Conservation (phyloP, 2,797 vertebrate species). For the Chelon auratus region DNA sequence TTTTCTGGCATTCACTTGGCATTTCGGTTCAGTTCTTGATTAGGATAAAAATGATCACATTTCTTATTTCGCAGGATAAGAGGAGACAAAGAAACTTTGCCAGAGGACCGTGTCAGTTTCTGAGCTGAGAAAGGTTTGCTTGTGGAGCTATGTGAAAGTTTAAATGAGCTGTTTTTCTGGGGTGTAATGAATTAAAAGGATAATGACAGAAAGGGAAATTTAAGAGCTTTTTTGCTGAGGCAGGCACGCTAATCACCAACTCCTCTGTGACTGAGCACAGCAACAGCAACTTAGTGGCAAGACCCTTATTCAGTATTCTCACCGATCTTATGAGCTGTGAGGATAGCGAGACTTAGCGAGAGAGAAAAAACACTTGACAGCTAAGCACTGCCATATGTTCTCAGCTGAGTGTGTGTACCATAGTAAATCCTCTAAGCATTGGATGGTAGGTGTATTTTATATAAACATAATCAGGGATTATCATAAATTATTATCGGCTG, state of each 20-base stretch:
- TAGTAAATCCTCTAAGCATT: conserved; percentile 68
- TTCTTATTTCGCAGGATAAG: conserved; percentile 27
- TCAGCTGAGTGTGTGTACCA: conserved; percentile 56
- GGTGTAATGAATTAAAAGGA: conserved; percentile 37
- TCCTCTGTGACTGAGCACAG: conserved; percentile 30
- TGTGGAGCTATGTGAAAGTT: conserved; percentile 26
- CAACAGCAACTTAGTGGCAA: conserved; percentile 40
- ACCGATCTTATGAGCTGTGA: conserved; percentile 43
- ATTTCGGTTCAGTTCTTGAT: conserved; percentile 13
- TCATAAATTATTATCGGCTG: conserved; percentile 69
- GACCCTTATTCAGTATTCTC: conserved; percentile 43
- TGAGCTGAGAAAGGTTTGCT: conserved; percentile 12
- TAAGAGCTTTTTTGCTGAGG: conserved; percentile 29
- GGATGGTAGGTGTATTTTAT: conserved; percentile 63
- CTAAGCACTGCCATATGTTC: conserved; percentile 64
- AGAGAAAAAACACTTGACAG: conserved; percentile 51
- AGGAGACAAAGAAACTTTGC: conserved; percentile 10
- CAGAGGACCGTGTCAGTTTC: conserved; percentile 21
- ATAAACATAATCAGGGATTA: conserved; percentile 68
- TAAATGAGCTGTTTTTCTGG: conserved; percentile 19
- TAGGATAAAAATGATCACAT: conserved; percentile 32
- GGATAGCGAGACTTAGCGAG: conserved; percentile 37
- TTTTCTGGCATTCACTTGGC: conserved; percentile 9
- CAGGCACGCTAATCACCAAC: conserved; percentile 43
- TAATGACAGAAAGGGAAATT: conserved; percentile 37